A percentile compares a stretch with the other conserved stretches of the same genome.
Conservation (phyloP, 2,113 vertebrate species). For the Microcebus lehilahytsara region DNA sequence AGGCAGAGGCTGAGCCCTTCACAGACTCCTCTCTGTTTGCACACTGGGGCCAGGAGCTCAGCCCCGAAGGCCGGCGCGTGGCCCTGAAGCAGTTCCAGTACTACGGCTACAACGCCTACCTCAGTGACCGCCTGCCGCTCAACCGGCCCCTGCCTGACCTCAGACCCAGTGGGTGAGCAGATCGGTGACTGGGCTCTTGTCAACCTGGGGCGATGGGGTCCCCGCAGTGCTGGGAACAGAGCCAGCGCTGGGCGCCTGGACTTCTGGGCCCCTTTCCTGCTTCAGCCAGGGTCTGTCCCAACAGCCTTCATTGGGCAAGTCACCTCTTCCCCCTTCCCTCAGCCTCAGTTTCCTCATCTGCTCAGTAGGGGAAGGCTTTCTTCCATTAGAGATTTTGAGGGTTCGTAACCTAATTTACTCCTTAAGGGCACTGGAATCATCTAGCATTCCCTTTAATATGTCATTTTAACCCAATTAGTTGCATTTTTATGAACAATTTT, state of each 20-base stretch:
- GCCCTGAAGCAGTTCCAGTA: constrained; percentile 98
- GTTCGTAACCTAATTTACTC: constrained; percentile 58
- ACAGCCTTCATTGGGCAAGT: not conserved
- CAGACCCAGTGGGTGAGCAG: constrained; percentile 93
- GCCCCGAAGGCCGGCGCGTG: constrained; percentile 89
- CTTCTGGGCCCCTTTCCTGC: not conserved
- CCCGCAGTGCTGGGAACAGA: not conserved
- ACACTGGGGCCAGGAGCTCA: constrained; percentile 97
- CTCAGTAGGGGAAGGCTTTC: not conserved
- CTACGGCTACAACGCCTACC: constrained; percentile 98
- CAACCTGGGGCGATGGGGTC: not conserved
- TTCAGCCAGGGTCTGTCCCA: too few relatives aligned
- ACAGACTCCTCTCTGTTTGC: constrained; percentile 95
- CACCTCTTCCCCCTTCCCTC: not conserved
- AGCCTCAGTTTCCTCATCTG: constrained; percentile 50
- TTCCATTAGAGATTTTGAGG: not conserved
- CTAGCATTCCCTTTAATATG: constrained; percentile 58
- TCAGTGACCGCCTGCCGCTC: constrained; percentile 95
- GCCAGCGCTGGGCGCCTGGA: not conserved
- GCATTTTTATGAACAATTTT: constrained; percentile 57
- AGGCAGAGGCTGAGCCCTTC: constrained; percentile 88
- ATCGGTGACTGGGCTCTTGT: not conserved
- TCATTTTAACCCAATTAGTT: constrained; percentile 74
- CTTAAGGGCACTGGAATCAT: constrained; percentile 26
- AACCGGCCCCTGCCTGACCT: constrained; percentile 94